Conservation (phyloP, 92 coral and sea anemone species). For the Diadumene lineata region DNA sequence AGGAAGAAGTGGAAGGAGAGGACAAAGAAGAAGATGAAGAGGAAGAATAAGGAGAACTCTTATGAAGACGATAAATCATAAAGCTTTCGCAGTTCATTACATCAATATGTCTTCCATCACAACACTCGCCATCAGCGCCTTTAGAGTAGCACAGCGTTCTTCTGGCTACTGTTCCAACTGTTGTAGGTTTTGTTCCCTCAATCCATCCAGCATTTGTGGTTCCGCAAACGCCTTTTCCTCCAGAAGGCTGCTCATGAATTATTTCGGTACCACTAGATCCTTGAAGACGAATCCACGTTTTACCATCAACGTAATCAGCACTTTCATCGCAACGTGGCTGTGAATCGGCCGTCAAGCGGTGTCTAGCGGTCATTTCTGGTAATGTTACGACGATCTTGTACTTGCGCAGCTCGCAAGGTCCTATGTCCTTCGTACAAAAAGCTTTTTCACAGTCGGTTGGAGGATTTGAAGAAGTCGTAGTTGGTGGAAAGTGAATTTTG, state of each 20-base stretch:
- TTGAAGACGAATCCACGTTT: slow-evolving; percentile 5
- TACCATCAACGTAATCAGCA: slow-evolving; percentile 3
- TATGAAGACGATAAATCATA: not conserved
- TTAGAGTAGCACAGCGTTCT: not conserved
- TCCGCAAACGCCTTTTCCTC: not conserved
- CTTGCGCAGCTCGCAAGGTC: not conserved
- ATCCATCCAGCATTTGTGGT: not conserved
- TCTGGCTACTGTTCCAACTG: not conserved
- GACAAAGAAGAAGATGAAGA: not conserved
- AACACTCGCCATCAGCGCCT: not conserved
- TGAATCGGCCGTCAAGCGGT: not conserved
- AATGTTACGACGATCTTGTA: not conserved
- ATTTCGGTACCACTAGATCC: slow-evolving; percentile 1
- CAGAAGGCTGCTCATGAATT: not conserved
- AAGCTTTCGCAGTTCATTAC: not conserved
- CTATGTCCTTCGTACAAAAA: not conserved
- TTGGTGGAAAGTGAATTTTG: not conserved
- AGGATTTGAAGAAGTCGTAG: no score
- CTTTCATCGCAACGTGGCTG: not conserved
- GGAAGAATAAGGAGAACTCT: no score
- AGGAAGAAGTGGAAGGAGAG: not conserved
- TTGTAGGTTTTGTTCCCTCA: not conserved
- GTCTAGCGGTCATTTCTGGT: not conserved
- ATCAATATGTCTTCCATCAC: slow-evolving; percentile 1
- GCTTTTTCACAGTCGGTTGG: not conserved